A percentile compares a stretch with the other conserved stretches of the same genome.
These are phyloP conservation scores for Trichomalopsis sarcophagae DNA, from an alignment of 1,140 invertebrate species.

Conservation along the genomic window DNA sequence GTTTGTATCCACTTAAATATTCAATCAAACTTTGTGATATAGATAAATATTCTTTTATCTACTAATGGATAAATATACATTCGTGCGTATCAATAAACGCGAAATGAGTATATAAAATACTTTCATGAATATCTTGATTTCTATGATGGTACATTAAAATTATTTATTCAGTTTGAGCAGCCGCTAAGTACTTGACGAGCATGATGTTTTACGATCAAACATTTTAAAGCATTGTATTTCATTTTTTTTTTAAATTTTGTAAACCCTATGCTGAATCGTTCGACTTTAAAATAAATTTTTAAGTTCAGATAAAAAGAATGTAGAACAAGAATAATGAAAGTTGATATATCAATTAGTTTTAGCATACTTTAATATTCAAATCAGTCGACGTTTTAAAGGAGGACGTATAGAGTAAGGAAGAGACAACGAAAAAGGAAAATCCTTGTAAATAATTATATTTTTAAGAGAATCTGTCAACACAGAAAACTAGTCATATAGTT, in stretches of 20 bases:
- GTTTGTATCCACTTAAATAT: slow-evolving; percentile 12
- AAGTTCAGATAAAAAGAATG: slow-evolving; percentile 16
- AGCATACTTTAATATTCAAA: background rate
- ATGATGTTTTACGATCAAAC: background rate
- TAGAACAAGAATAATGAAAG: slow-evolving; percentile 32
- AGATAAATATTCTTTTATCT: slow-evolving; percentile 35
- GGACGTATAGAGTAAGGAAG: slow-evolving; percentile 19
- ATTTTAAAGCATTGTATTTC: background rate
- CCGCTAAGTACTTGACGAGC: background rate
- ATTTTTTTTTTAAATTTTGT: background rate
- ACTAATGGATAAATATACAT: slow-evolving; percentile 30
- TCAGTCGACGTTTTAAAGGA: slow-evolving; percentile 18
- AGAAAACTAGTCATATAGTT: slow-evolving; percentile 75
- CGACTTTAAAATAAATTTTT: background rate
- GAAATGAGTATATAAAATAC: background rate
- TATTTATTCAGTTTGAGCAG: background rate
- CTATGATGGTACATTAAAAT: background rate
- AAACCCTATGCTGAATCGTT: background rate
- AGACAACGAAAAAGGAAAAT: slow-evolving; percentile 60
- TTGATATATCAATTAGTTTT: background rate
- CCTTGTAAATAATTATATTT: slow-evolving; percentile 76
- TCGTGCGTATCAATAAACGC: slow-evolving; percentile 28
- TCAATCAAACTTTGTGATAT: slow-evolving; percentile 48
- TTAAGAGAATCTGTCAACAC: slow-evolving; percentile 73
- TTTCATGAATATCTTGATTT: background rate